A percentile compares a stretch with the other conserved stretches of the same genome.
phyloP scores from a whole-genome alignment of 2,113 vertebrate genomes.

The Syrmaticus mikado region DNA sequence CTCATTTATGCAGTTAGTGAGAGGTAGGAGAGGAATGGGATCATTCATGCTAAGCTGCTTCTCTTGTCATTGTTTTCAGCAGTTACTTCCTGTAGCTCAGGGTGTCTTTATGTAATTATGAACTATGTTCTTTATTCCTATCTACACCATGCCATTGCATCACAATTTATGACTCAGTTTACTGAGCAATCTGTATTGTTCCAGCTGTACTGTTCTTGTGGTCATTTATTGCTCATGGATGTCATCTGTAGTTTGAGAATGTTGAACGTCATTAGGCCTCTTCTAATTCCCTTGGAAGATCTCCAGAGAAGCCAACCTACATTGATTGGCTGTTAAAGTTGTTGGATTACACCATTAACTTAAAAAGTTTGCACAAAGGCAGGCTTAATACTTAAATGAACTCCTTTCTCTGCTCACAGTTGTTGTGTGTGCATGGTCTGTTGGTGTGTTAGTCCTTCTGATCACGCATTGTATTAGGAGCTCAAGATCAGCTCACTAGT shows the following conservation, averaged over 20 bases:
- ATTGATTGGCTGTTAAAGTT: background rate
- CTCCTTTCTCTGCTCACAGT: background rate
- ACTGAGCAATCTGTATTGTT: background rate
- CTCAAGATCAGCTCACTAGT: background rate
- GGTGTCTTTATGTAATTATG: background rate
- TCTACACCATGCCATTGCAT: background rate
- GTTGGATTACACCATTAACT: background rate
- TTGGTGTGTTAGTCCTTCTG: background rate
- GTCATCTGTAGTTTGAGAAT: background rate
- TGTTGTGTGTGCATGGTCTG: fast-evolving
- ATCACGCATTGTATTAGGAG: background rate
- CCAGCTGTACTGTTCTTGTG: background rate
- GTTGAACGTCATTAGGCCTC: background rate
- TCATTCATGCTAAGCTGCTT: background rate
- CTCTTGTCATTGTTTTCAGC: background rate
- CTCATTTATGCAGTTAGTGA: background rate
- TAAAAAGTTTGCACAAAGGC: background rate
- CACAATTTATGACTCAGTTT: background rate
- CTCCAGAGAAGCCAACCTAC: background rate
- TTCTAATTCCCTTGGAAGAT: background rate
- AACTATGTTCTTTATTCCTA: background rate
- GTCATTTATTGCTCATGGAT: background rate
- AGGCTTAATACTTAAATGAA: background rate
- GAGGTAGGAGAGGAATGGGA: background rate
- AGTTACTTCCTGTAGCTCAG: background rate